Evolutionary conservation across 2,888 invertebrate species (phyloP).

Genomic region (Ypsolopha scabrella): DNA sequence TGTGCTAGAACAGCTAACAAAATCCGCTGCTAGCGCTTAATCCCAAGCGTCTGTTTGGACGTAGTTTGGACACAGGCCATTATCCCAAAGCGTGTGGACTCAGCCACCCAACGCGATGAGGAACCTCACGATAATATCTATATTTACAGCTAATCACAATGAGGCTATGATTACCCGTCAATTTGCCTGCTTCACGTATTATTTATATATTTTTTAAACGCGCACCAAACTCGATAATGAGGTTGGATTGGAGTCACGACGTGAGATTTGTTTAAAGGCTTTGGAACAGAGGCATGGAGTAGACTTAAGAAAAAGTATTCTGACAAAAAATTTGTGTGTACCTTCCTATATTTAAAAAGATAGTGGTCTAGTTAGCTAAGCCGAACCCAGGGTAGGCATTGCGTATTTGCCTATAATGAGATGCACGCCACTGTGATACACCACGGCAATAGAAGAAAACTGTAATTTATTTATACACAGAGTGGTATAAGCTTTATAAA

Average conservation of each 20-base stretch:
- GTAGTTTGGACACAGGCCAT: neutral
- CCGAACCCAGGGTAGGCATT: too few species aligned
- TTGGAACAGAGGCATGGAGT: conserved; percentile 22
- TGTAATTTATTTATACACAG: too few species aligned
- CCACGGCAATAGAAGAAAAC: too few species aligned
- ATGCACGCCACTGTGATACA: too few species aligned
- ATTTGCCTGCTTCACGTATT: conserved; percentile 28
- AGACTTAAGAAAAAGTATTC: neutral
- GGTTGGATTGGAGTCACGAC: conserved; percentile 47
- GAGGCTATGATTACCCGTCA: conserved; percentile 59
- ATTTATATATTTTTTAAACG: conserved; percentile 40
- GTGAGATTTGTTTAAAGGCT: conserved; percentile 20
- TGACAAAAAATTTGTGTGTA: too few species aligned
- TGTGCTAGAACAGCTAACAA: too few species aligned
- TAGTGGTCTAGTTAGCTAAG: too few species aligned
- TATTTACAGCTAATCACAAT: conserved; percentile 56
- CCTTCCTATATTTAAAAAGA: too few species aligned
- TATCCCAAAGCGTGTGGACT: conserved; percentile 3
- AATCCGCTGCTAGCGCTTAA: too few species aligned
- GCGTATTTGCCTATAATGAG: too few species aligned
- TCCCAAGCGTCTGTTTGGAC: too few species aligned
- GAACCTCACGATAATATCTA: conserved; percentile 43
- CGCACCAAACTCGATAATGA: conserved; percentile 61
- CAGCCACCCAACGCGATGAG: conserved; percentile 21
- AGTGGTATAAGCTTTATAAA: too few species aligned